Evolutionary conservation across 64 coral and sea anemone genomes (phyloP).

Genomic region (Montipora capricornis): DNA sequence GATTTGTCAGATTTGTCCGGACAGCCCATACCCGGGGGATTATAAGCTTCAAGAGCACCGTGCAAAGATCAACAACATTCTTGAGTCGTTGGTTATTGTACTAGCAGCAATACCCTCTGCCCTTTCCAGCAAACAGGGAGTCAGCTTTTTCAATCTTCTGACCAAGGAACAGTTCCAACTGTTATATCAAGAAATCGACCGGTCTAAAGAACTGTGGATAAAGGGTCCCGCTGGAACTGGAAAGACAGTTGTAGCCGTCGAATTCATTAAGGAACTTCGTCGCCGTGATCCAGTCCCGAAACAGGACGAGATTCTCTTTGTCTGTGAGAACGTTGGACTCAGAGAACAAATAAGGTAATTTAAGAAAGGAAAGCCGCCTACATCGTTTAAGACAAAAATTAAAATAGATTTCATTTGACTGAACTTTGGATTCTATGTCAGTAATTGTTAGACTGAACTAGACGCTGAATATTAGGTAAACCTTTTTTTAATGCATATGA

Average conservation of each 20-base stretch:
- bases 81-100: constrained; percentile 18
- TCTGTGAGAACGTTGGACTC: constrained; percentile 45
- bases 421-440: no score
- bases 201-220: neutral
- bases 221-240: constrained; percentile 46
- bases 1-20: no score
- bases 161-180: constrained; percentile 24
- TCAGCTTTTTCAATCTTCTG: constrained; percentile 36
- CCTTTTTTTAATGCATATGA: no score
- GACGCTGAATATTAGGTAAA: no score
- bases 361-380: no score
- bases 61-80: neutral
- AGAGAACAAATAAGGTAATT: constrained; percentile 16
- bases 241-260: constrained; percentile 34
- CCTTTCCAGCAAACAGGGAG: constrained; percentile 6
- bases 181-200: neutral
- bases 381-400: no score
- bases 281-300: neutral
- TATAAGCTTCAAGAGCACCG: neutral
- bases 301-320: constrained; percentile 15
- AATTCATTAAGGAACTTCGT: constrained; percentile 15
- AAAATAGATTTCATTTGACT: no score
- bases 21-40: neutral
- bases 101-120: constrained; percentile 6
- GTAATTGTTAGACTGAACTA: no score